Base-by-base conservation (phyloP, 2,113 vertebrate species). In the Eulacestoma nigropectus region DNA sequence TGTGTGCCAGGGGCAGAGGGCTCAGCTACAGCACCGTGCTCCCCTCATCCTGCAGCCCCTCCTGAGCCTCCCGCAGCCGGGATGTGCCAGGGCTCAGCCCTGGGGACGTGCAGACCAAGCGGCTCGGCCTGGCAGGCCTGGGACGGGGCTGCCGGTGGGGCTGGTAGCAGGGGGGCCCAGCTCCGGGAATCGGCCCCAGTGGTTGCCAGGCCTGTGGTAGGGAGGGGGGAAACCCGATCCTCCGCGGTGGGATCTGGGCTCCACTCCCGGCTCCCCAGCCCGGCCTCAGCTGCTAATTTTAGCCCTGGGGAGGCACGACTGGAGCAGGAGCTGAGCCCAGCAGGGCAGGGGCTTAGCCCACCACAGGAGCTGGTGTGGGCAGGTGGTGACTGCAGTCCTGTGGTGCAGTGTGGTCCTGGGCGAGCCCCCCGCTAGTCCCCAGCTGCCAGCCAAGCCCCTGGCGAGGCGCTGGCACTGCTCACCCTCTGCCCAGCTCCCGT, bases 171-270 rank as follows among this genome's bases (percentile, higher is more conserved):
- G 90, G 95, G 89, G 94, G 92, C 77, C 77, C 52, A 9, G 35
- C 87, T 96, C 91, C 95, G 93, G 96, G 95, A 96, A 95, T 95
- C 52, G 12, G 87, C 93, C 93, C 91, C 47, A 4, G 77, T 23
- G 4, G 73, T 39, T 95, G 96, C 95, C 96, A 94, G 96, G 64
- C 77, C 59, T 86, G 89, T 90, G 91, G 83, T 84, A 89, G 86
- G 89, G 93, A 92, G 72, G 76, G 82, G 83, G 83, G 87, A 93
- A 95, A 94, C 92, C 21, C 56, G 93, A 96, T 95, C 94, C 85
- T 89, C 75, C 67, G 42, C 83, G 11, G 46, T 74, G 64, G 91
- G 93, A 55, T 68, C 75, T 26, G 53, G 74, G 81, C 91, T 79
- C 23, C 3, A 68, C 70, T 90, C 87, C 87, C 63, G 17, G 7